phyloP scores from a whole-genome alignment of 1,140 invertebrate genomes.

The Zaprionus gabonicus region DNA sequence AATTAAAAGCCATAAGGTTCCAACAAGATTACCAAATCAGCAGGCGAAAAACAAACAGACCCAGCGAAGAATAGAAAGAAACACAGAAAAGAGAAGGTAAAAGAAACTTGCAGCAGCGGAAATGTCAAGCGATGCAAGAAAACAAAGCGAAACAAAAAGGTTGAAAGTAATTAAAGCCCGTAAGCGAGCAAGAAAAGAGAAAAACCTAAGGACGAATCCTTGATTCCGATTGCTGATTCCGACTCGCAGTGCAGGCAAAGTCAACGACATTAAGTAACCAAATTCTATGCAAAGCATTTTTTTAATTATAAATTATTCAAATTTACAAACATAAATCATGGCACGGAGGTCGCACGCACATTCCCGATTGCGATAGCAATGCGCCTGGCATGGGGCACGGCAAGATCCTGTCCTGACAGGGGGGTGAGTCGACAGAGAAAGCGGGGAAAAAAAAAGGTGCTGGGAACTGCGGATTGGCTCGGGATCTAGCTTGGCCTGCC shows the following conservation, averaged over 20 bases:
- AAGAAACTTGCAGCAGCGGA: constrained; percentile 50
- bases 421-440: constrained; percentile 14
- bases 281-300: constrained; percentile 77
- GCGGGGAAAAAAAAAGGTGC: constrained; percentile 32
- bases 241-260: constrained; percentile 48
- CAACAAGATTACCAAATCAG: constrained; percentile 66
- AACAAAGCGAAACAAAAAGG: constrained; percentile 46
- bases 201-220: constrained; percentile 20
- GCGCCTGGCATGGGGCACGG: constrained; percentile 1
- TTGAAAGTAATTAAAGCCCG: constrained; percentile 79
- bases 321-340: constrained; percentile 80
- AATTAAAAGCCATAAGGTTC: constrained; percentile 78
- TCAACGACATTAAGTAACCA: constrained; percentile 78
- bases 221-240: neutral
- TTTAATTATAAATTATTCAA: constrained; percentile 84
- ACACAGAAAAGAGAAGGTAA: constrained; percentile 22
- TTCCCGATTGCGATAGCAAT: constrained; percentile 38
- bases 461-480: constrained; percentile 27
- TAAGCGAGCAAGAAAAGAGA: constrained; percentile 35
- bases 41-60: constrained; percentile 36
- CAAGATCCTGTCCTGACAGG: constrained; percentile 28
- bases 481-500: neutral
- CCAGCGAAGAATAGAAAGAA: constrained; percentile 27
- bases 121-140: constrained; percentile 54
- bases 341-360: constrained; percentile 60